phyloP scores from a whole-genome alignment of 1,140 invertebrate genomes.

The Apis mellifera region DNA sequence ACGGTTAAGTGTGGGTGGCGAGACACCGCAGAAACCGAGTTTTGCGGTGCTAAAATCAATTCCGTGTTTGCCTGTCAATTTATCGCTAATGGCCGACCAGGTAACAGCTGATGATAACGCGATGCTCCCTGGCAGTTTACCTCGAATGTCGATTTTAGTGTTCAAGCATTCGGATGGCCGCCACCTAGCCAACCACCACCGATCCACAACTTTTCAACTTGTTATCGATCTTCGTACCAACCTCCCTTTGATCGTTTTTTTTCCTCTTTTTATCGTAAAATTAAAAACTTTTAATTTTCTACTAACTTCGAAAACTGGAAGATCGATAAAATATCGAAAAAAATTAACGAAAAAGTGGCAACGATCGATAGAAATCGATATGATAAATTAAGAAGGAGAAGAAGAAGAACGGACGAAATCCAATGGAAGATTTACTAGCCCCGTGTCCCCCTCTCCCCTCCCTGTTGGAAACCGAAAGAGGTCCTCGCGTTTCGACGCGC shows the following conservation, averaged over 20 bases:
- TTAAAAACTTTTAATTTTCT: no score
- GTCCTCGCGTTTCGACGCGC: not conserved
- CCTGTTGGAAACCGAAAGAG: slow-evolving; percentile 25
- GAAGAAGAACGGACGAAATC: not conserved
- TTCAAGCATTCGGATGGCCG: slow-evolving; percentile 56
- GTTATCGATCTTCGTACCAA: not conserved
- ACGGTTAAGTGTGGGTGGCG: slow-evolving; percentile 66
- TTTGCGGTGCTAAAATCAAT: slow-evolving; percentile 72
- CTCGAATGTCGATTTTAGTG: slow-evolving; percentile 67
- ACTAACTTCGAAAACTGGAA: no score
- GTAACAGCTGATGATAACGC: slow-evolving; percentile 71
- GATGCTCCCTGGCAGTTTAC: slow-evolving; percentile 70
- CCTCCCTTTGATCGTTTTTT: not conserved
- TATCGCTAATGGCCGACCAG: slow-evolving; percentile 68
- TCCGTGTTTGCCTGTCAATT: slow-evolving; percentile 72
- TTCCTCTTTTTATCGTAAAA: no score
- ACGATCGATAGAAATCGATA: not conserved
- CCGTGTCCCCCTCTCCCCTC: no score
- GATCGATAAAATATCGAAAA: not conserved
- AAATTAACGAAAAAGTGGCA: not conserved
- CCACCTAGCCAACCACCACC: slow-evolving; percentile 12
- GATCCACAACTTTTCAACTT: slow-evolving; percentile 15
- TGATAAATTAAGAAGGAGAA: not conserved
- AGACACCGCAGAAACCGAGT: slow-evolving; percentile 69
- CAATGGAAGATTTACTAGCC: slow-evolving; percentile 46